phyloP scores from a whole-genome alignment of 1,140 invertebrate species.

The Oncopeltus fasciatus region DNA sequence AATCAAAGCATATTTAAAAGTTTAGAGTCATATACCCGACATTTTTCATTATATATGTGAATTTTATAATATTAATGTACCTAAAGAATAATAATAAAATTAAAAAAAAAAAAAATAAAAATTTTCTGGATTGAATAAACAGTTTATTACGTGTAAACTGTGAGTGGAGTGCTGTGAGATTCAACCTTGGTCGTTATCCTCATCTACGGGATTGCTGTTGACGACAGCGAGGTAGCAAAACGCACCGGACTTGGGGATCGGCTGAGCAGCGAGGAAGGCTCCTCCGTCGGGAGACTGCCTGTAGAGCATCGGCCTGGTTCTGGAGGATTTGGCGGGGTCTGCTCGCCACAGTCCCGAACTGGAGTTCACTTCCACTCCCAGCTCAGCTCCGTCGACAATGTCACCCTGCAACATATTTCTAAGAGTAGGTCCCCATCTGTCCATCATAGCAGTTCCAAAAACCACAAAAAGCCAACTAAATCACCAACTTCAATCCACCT shows the following conservation, averaged over 20 bases:
- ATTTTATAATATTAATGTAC: no score
- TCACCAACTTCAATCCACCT: neutral
- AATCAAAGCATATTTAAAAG: no score
- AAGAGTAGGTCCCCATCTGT: neutral
- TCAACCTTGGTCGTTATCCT: conserved; percentile 5
- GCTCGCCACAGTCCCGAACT: neutral
- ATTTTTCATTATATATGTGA: no score
- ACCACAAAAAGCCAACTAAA: neutral
- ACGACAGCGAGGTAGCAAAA: conserved; percentile 38
- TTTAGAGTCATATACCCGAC: no score
- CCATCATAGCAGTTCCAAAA: neutral
- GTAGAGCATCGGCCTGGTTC: conserved; percentile 1
- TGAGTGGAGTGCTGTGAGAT: no score
- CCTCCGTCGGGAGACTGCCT: conserved; percentile 35
- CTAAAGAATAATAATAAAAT: no score
- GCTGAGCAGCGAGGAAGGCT: conserved; percentile 34
- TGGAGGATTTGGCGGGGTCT: neutral
- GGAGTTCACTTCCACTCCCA: neutral
- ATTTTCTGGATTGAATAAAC: no score
- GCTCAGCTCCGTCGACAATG: neutral
- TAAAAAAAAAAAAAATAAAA: no score
- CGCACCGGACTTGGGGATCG: conserved; percentile 35
- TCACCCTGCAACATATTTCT: neutral
- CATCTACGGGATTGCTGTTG: conserved; percentile 23
- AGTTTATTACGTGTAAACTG: no score